phyloP scores from a whole-genome alignment of 2,113 vertebrate species.

The Apaloderma vittatum region DNA sequence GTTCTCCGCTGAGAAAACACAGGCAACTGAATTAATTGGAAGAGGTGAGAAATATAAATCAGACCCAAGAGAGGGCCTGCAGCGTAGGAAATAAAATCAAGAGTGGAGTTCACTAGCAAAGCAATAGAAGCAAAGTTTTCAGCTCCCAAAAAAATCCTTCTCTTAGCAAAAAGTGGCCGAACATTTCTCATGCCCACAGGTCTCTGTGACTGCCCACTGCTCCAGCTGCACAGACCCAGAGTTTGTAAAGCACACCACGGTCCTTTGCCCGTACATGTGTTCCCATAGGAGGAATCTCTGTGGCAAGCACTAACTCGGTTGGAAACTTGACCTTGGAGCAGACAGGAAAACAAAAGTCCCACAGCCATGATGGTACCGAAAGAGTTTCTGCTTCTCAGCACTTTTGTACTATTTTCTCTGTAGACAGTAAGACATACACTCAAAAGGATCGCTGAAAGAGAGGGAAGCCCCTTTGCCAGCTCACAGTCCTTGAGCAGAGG shows the following conservation, averaged over 20 bases:
- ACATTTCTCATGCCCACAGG: not conserved
- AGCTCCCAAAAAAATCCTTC: not conserved
- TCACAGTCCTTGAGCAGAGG: not conserved
- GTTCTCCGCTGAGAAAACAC: constrained; percentile 43
- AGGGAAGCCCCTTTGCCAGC: not conserved
- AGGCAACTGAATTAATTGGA: constrained; percentile 56
- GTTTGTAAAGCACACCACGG: not conserved
- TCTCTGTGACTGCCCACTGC: not conserved
- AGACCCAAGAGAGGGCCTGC: constrained; percentile 19
- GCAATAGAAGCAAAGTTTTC: not conserved
- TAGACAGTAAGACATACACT: not conserved
- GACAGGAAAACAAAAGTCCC: not conserved
- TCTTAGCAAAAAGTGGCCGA: not conserved
- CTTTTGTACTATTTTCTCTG: not conserved
- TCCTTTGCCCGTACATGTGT: not conserved
- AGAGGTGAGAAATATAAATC: constrained; percentile 36
- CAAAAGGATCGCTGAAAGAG: not conserved
- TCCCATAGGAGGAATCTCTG: not conserved
- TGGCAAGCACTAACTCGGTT: not conserved
- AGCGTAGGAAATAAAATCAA: not conserved
- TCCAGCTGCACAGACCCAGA: not conserved
- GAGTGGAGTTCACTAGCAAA: not conserved
- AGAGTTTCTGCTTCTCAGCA: not conserved
- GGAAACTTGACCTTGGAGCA: not conserved
- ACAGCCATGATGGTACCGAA: not conserved